These are phyloP conservation scores for Cosmia trapezina DNA, from an alignment of 2,888 invertebrate species.

Conservation along the genomic window DNA sequence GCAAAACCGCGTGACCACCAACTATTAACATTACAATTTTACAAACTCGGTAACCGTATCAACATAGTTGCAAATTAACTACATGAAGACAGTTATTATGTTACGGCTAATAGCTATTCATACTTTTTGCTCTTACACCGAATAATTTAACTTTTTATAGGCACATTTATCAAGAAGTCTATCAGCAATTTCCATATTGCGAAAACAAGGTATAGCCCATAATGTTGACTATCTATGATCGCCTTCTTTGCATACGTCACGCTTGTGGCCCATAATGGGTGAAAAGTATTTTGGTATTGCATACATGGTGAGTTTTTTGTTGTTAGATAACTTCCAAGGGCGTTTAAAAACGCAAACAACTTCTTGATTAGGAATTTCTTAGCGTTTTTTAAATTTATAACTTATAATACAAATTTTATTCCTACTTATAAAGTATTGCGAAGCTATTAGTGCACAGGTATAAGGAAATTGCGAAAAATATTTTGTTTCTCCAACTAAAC, in stretches of 20 bases:
- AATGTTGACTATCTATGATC: conserved; percentile 46
- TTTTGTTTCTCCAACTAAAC: background rate
- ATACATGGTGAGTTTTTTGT: background rate
- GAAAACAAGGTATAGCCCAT: conserved; percentile 40
- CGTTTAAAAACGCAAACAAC: background rate
- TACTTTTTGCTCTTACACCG: conserved; percentile 52
- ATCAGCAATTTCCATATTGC: conserved; percentile 56
- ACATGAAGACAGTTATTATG: conserved; percentile 49
- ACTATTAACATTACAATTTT: conserved; percentile 43
- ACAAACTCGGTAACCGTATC: conserved; percentile 31
- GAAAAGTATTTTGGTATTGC: conserved; percentile 40
- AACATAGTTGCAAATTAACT: conserved; percentile 47
- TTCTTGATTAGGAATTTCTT: background rate
- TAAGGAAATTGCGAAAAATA: background rate
- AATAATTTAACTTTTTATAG: conserved; percentile 56
- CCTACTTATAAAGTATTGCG: no score
- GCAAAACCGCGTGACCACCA: conserved; percentile 32
- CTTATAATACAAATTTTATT: no score
- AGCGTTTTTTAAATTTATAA: no score
- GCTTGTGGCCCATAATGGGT: conserved; percentile 36
- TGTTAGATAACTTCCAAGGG: background rate
- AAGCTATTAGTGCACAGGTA: background rate
- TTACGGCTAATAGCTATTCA: conserved; percentile 49
- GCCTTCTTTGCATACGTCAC: conserved; percentile 45
- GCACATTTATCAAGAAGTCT: conserved; percentile 52